Conservation (phyloP, 2,888 invertebrate genomes). For the Drosophila maculinotata region DNA sequence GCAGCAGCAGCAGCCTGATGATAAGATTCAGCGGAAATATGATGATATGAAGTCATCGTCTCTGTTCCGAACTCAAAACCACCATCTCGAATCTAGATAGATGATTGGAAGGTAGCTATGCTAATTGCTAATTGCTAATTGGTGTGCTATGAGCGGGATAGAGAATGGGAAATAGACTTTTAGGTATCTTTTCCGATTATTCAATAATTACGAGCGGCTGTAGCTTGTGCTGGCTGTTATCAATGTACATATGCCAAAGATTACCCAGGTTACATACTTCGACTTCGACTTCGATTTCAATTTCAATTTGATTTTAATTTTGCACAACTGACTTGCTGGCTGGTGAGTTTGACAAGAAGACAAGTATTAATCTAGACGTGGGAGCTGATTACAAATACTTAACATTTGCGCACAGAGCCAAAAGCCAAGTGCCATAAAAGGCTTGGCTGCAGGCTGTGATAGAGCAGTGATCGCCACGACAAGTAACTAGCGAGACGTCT, state of each 20-base stretch:
- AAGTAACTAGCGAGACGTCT: conserved; percentile 49
- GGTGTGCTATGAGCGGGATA: conserved; percentile 2
- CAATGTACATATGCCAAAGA: conserved; percentile 41
- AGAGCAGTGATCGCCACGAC: conserved; percentile 60
- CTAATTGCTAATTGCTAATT: conserved; percentile 37
- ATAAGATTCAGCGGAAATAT: conserved; percentile 22
- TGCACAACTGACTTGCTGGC: conserved; percentile 18
- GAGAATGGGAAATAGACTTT: background rate
- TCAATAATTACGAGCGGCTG: conserved; percentile 30
- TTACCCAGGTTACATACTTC: conserved; percentile 55
- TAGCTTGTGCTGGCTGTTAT: conserved; percentile 34
- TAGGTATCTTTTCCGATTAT: conserved; percentile 22
- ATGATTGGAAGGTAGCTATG: conserved; percentile 25
- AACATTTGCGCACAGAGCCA: conserved; percentile 28
- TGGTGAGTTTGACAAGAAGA: conserved; percentile 45
- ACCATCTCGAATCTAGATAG: background rate
- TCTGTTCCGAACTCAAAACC: background rate
- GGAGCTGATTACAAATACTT: conserved; percentile 68
- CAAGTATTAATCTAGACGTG: conserved; percentile 73
- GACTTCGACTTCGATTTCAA: conserved; percentile 33
- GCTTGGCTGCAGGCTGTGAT: conserved; percentile 31
- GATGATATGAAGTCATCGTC: conserved; percentile 13
- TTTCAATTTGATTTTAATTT: conserved; percentile 56
- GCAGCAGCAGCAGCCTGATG: conserved; percentile 8
- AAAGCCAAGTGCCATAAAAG: conserved; percentile 56